Evolutionary conservation across 2,113 vertebrate species (phyloP), one percentile per base, ranked within the genome.

Genomic region (Salminus brasiliensis): DNA sequence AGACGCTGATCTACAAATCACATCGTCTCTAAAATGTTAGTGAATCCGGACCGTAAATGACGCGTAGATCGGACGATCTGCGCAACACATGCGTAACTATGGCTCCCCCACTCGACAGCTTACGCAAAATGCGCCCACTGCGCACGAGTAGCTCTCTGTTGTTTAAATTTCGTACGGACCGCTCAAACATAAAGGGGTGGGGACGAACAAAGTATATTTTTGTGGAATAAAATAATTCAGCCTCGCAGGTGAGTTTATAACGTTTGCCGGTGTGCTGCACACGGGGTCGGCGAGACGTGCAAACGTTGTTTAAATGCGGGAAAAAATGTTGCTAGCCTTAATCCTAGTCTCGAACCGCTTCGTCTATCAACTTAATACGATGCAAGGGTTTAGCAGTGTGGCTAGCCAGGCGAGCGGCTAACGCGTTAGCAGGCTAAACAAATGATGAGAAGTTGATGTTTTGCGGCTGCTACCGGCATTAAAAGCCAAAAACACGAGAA

Each of bases 161-260:
- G 83, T 87, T 87, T 87, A 82, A 87, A 85, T 83, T 83, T 85
- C 45, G 76, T 79, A 79, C 69, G 71, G 75, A 78, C 82, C 80
- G 74, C 80, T 82, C 68, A 83, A 85, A 87, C 79, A 80, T 79
- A 70, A 78, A 68, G 85, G 75, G 79, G 71, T 69, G 82, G 83
- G 47, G 76, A 74, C 72, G 43, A 39, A 76, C 68, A 82, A 82
- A 82, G 80, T 82, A 74, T 80, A 59, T 73, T 72, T 82, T 80
- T 84, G 29, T 67, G 62, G 74, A 63, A 73, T 77, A 63, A 76
- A 80, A 80, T 72, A 47, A 68, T 41, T 53, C 68, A 60, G 52
- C 68, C 15, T 0, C 63, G 39, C 60, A 80, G 79, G 82, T 84
- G 66, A 84, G 82, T 73, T 68, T 1, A 34, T 45, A 2, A 47